phyloP scores from a whole-genome alignment of 2,797 vertebrate genomes.

The Arctocebus calabarensis region DNA sequence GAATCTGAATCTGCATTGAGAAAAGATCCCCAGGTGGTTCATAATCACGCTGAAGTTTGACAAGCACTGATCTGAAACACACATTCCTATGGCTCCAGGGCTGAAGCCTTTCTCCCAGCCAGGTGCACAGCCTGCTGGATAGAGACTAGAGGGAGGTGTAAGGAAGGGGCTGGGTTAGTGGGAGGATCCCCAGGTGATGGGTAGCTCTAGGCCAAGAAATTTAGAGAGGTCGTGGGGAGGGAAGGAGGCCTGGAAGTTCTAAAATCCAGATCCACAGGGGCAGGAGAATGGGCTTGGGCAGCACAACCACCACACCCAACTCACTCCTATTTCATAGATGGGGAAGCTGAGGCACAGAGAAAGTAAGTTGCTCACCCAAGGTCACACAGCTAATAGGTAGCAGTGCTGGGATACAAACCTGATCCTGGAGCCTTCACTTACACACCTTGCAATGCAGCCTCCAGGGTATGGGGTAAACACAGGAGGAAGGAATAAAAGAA shows the following conservation, averaged over 20 bases:
- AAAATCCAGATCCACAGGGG: not conserved
- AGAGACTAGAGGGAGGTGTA: not conserved
- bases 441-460: too few relatives aligned
- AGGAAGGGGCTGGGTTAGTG: not conserved
- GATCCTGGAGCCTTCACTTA: not conserved
- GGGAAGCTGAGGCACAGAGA: not conserved
- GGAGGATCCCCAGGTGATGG: not conserved
- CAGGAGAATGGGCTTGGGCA: not conserved
- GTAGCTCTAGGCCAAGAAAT: not conserved
- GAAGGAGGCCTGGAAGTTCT: not conserved
- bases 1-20: not conserved
- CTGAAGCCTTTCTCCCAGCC: not conserved
- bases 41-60: not conserved
- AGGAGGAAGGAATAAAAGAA: not conserved
- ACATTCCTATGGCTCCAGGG: not conserved
- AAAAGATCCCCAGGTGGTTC: not conserved
- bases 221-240: not conserved
- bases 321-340: not conserved
- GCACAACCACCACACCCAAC: rapidly evolving
- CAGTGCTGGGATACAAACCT: not conserved
- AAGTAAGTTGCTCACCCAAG: not conserved
- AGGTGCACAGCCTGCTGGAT: not conserved
- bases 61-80: not conserved
- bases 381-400: not conserved
- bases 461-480: not conserved